These are phyloP conservation scores for Conistra vaccinii DNA, from an alignment of 2,888 invertebrate species.

Conservation along the genomic window DNA sequence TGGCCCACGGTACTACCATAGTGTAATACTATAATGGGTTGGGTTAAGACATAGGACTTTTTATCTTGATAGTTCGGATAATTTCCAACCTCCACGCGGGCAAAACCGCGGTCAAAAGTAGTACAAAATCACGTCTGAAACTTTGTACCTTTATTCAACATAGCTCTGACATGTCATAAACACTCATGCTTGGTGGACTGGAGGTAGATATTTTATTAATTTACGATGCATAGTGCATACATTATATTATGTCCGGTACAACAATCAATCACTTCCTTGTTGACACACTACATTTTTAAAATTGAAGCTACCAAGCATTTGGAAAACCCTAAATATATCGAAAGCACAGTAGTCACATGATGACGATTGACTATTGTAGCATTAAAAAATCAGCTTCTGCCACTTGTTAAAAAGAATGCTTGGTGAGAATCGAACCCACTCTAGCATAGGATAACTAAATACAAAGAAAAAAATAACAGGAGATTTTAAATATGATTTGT, in stretches of 20 bases:
- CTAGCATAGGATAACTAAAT: too few relatives aligned
- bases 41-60: not conserved
- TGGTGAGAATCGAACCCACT: too few relatives aligned
- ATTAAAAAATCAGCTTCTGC: too few relatives aligned
- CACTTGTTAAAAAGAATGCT: too few relatives aligned
- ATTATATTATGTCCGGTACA: not conserved
- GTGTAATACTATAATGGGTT: too few relatives aligned
- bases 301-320: not conserved
- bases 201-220: not conserved
- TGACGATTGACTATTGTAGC: not conserved
- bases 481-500: too few relatives aligned
- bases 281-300: not conserved
- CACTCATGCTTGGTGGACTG: too few relatives aligned
- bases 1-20: too few relatives aligned
- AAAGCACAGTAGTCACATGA: slow-evolving; percentile 2
- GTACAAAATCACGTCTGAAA: too few relatives aligned
- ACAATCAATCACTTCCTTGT: not conserved
- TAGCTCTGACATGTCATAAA: not conserved
- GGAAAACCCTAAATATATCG: not conserved
- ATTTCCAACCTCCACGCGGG: not conserved
- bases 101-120: too few relatives aligned
- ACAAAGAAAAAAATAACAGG: too few relatives aligned
- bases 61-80: not conserved
- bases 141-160: not conserved
- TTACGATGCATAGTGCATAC: not conserved